These are phyloP conservation scores for Huso huso DNA, from an alignment of 2,797 vertebrate genomes.

Conservation along the genomic window DNA sequence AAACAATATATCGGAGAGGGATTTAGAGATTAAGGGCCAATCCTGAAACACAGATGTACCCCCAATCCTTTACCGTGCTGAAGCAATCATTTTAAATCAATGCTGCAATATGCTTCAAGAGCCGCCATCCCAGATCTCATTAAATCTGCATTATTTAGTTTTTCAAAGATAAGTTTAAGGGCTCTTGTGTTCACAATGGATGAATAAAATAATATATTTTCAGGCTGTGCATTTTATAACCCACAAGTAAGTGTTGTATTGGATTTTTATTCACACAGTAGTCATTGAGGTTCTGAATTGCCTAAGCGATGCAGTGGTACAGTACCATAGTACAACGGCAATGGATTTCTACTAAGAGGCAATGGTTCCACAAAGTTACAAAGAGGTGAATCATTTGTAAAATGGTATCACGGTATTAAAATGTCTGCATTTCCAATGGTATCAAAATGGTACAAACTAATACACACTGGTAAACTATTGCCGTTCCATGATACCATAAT, in stretches of 20 bases:
- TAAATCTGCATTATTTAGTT: constrained; percentile 59
- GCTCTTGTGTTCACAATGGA: constrained; percentile 41
- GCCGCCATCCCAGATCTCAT: constrained; percentile 48
- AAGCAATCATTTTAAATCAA: constrained; percentile 57
- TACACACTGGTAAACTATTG: no score
- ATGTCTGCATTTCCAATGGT: no score
- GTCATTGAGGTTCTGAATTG: no score
- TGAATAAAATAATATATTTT: constrained; percentile 52
- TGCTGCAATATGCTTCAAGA: constrained; percentile 50
- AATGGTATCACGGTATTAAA: no score
- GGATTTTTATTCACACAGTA: not conserved
- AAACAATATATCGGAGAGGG: constrained; percentile 43
- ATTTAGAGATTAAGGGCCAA: constrained; percentile 36
- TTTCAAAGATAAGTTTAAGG: constrained; percentile 40
- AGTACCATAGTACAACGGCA: no score
- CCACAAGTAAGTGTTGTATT: constrained; percentile 16
- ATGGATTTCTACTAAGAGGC: no score
- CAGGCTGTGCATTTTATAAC: constrained; percentile 30
- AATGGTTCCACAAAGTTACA: no score
- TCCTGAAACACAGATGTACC: constrained; percentile 33
- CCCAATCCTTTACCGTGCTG: constrained; percentile 43
- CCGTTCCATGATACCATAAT: no score
- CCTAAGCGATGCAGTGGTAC: no score
- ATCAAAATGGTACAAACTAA: no score
- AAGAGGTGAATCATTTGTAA: constrained; percentile 3